Percentiles rank a stretch among this genome's conserved stretches.
Conservation (phyloP, 2,113 vertebrate species). For the Paraplagusia blochii region DNA sequence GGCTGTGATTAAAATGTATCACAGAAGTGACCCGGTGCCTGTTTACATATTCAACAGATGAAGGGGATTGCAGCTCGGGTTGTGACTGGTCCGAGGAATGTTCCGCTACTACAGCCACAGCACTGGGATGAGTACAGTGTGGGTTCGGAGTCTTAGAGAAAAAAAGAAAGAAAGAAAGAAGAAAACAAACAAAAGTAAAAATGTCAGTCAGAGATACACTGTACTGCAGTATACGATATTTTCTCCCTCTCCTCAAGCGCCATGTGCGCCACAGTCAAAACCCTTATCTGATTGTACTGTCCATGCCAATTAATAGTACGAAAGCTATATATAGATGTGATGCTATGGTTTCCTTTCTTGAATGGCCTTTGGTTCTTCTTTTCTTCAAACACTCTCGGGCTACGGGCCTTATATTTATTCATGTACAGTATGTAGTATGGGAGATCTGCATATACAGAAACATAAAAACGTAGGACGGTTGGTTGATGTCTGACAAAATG, state of each 20-base stretch:
- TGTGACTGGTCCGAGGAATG: not conserved
- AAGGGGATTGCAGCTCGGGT: conserved; percentile 3
- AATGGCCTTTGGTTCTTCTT: conserved; percentile 61
- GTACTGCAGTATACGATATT: conserved; percentile 39
- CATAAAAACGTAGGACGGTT: not conserved
- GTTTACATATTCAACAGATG: conserved; percentile 23
- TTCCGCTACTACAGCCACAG: conserved; percentile 6
- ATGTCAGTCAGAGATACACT: conserved; percentile 31
- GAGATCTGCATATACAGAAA: conserved; percentile 52
- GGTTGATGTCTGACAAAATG: not conserved
- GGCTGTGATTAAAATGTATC: not conserved
- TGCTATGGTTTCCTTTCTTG: conserved; percentile 62
- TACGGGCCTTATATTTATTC: conserved; percentile 41
- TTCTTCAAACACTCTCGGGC: conserved; percentile 25
- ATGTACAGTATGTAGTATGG: conserved; percentile 18
- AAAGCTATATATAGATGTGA: conserved; percentile 64
- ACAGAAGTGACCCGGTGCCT: not conserved
- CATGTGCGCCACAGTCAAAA: conserved; percentile 52
- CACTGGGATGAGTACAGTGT: conserved; percentile 14
- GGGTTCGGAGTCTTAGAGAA: conserved; percentile 1
- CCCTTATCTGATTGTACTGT: conserved; percentile 73
- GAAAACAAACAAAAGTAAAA: not conserved
- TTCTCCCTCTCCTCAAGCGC: conserved; percentile 51
- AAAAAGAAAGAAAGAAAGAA: not conserved
- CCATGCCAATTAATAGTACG: conserved; percentile 72